A percentile compares a stretch with the other conserved stretches of the same genome.
Evolutionary conservation across 2,888 invertebrate genomes (phyloP).

Genomic region (Anaspis maculata): DNA sequence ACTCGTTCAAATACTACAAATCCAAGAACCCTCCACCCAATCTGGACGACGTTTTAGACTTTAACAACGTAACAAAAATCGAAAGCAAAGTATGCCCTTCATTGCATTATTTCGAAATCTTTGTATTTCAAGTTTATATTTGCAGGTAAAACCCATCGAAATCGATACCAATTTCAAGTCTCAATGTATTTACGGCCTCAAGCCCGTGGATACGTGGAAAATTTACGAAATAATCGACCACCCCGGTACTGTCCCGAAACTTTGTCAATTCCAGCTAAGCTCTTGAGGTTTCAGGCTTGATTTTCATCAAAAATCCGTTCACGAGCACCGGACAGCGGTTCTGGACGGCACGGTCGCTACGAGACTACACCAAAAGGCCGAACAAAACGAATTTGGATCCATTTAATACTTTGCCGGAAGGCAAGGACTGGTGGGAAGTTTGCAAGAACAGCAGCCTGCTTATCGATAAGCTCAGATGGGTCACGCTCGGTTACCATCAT

Average conservation of each 20-base stretch:
- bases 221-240: slow-evolving; percentile 51
- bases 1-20: slow-evolving; percentile 74
- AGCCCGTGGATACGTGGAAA: slow-evolving; percentile 51
- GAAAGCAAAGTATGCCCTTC: slow-evolving; percentile 13
- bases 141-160: slow-evolving; percentile 34
- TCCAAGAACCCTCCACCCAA: slow-evolving; percentile 57
- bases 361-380: slow-evolving; percentile 67
- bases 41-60: slow-evolving; percentile 54
- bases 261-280: slow-evolving; percentile 10
- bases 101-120: neutral
- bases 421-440: slow-evolving; percentile 58
- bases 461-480: slow-evolving; percentile 73
- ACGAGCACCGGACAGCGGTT: slow-evolving; percentile 66
- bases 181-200: slow-evolving; percentile 39
- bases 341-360: slow-evolving; percentile 73
- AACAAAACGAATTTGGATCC: slow-evolving; percentile 61
- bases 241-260: slow-evolving; percentile 43
- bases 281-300: slow-evolving; percentile 59
- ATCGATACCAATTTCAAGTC: slow-evolving; percentile 13
- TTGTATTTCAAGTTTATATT: slow-evolving; percentile 9
- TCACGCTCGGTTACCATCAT: slow-evolving; percentile 95
- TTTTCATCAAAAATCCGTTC: slow-evolving; percentile 80
- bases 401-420: slow-evolving; percentile 36
- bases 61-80: slow-evolving; percentile 30
- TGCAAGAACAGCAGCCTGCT: slow-evolving; percentile 40